Evolutionary conservation across 2,888 invertebrate species (phyloP).

Genomic region (Andrena praecox): DNA sequence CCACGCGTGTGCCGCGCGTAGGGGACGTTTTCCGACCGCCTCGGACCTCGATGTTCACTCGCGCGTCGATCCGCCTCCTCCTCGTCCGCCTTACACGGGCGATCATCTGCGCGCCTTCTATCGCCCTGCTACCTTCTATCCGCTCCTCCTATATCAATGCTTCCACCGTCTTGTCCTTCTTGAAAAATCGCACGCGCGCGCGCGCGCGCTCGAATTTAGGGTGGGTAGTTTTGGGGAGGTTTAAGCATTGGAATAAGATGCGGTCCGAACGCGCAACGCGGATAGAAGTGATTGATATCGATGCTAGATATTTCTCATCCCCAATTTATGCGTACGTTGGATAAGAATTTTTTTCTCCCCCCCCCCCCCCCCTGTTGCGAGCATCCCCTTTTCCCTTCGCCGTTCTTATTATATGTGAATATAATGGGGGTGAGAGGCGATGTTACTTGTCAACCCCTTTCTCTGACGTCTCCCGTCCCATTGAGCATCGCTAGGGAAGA

Average conservation of each 20-base stretch:
- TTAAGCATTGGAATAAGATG: no score
- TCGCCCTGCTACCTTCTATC: not conserved
- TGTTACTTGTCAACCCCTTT: conserved; percentile 14
- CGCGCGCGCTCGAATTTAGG: no score
- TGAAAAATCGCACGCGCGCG: not conserved
- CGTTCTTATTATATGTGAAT: not conserved
- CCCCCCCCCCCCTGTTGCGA: not conserved
- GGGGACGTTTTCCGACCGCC: conserved; percentile 76
- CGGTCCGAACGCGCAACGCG: no score
- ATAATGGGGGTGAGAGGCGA: not conserved
- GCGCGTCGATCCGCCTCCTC: conserved; percentile 52
- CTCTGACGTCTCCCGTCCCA: conserved; percentile 6
- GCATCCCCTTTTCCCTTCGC: not conserved
- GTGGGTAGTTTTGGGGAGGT: no score
- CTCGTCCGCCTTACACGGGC: conserved; percentile 22
- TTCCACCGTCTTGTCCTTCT: not conserved
- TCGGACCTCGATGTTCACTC: conserved; percentile 77
- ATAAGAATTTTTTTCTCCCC: not conserved
- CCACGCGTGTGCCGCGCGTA: conserved; percentile 79
- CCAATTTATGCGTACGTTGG: not conserved
- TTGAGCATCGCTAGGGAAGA: conserved; percentile 24
- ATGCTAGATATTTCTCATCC: no score
- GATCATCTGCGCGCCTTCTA: conserved; percentile 11
- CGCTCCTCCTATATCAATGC: no score
- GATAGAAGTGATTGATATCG: no score